These are phyloP conservation scores for Dimorphilus gyrociliatus DNA, from an alignment of 2,888 invertebrate genomes.

Conservation along the genomic window DNA sequence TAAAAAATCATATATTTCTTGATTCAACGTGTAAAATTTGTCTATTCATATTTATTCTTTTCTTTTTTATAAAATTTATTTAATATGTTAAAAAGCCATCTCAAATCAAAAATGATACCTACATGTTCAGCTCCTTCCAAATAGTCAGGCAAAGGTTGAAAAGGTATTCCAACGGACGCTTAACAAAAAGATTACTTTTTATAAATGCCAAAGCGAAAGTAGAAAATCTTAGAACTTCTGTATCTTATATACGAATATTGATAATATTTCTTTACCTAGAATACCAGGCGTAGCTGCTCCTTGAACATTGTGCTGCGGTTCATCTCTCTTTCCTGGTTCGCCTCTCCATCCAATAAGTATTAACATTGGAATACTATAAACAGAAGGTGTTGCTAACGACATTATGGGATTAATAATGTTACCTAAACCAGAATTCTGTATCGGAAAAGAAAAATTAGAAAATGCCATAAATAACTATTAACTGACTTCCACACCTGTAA, in stretches of 20 bases:
- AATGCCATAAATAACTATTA: slow-evolving; percentile 1
- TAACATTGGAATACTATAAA: slow-evolving; percentile 39
- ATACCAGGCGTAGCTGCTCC: slow-evolving; percentile 38
- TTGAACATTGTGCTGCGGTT: slow-evolving; percentile 39
- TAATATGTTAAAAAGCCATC: no score
- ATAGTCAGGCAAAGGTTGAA: slow-evolving; percentile 36
- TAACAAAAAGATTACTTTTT: slow-evolving; percentile 4
- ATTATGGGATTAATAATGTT: slow-evolving; percentile 39
- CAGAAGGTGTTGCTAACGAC: slow-evolving; percentile 37
- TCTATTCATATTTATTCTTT: no score
- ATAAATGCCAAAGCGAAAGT: neutral
- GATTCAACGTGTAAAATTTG: no score
- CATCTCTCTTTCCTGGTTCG: slow-evolving; percentile 39
- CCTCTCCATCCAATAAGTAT: slow-evolving; percentile 40
- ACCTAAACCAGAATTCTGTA: slow-evolving; percentile 39
- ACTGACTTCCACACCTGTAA: slow-evolving; percentile 24
- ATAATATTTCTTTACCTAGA: slow-evolving; percentile 30
- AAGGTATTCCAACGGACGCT: slow-evolving; percentile 30
- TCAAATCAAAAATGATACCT: slow-evolving; percentile 2
- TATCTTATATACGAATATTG: neutral
- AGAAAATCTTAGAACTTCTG: neutral
- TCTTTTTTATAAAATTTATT: slow-evolving; percentile 1
- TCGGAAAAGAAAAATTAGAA: neutral
- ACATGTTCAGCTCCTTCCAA: slow-evolving; percentile 34
- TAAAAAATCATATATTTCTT: no score